Percentiles rank a stretch among this genome's conserved stretches.
Conservation (phyloP, 2,113 vertebrate species). For the Laterallus jamaicensis region DNA sequence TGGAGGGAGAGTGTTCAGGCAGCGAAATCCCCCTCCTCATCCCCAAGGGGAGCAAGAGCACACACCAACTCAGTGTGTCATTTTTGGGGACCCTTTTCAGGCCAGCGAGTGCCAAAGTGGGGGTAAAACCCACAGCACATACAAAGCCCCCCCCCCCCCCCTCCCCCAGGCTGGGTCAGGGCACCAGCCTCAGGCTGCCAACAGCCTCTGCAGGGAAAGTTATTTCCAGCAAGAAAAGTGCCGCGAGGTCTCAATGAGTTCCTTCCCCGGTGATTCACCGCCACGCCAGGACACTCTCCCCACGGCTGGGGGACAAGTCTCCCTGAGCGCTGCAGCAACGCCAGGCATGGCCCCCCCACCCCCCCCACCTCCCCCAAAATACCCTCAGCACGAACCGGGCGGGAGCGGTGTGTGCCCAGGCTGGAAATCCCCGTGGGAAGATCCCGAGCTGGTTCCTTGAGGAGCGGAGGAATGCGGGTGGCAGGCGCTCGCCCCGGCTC, state of each 20-base stretch:
- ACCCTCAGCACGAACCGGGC: not conserved
- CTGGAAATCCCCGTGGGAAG: constrained; percentile 67
- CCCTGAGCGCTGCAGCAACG: not conserved
- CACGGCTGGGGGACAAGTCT: not conserved
- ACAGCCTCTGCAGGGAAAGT: not conserved
- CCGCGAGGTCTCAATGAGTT: not conserved
- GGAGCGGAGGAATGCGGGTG: constrained; percentile 12
- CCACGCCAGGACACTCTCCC: not conserved
- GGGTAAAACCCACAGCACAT: not conserved
- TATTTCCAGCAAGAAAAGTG: constrained; percentile 7
- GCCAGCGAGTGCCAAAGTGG: not conserved
- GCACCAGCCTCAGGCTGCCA: not conserved
- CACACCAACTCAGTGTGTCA: not conserved
- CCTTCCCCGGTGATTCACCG: not conserved
- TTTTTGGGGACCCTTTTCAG: not conserved
- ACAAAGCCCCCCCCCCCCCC: not conserved
- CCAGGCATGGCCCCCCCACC: not conserved
- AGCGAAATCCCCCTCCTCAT: not conserved
- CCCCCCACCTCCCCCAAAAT: too few species aligned
- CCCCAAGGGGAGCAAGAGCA: rapidly evolving
- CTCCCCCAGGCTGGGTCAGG: not conserved
- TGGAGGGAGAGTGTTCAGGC: rapidly evolving
- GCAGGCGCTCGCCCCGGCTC: not conserved
- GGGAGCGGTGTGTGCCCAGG: not conserved
- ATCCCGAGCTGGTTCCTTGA: not conserved